Evolutionary conservation across 2,888 invertebrate genomes (phyloP), one percentile per base, ranked within the genome.

Genomic region (Norana najaformis): DNA sequence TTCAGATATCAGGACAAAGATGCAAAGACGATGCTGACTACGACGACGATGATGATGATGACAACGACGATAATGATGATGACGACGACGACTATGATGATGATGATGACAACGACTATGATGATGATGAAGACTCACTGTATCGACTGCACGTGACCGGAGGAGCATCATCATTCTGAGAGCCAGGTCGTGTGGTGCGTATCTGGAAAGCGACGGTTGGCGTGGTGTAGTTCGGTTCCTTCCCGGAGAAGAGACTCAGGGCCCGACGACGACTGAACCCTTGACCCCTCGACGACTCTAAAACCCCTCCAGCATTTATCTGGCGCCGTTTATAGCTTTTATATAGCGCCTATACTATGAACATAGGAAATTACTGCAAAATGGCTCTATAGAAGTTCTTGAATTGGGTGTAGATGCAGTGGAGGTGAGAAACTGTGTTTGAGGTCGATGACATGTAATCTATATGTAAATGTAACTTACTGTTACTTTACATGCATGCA

Each of bases 211-310:
- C 85, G 18, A 85, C 85, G 36, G 85, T 85, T 13, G 85, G 85
- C 0, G 85, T 85, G 3, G 85, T 85, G 85, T 85, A 85, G 85
- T 85, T 85, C 36, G 85, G 85, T 37, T 85, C 85, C 85, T 85
- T 85, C 37, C 85, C 85, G 5, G 85, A 85, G 36, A 85, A 37
- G 13, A 85, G 85, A 85, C 85, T 85, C 11, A 85, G 37, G 36
- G 85, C 85, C 11, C 85, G 85, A 23, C 85, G 85, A 6, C 85
- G 85, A 85, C n/a, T 6, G 16, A 69, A n/a, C 69, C 69, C 69
- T n/a, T 69, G 69, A 30, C 69, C 69, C n/a, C 69, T 30, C n/a
- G 69, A 69, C 6, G 69, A 69, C 6, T n/a, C 69, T 69, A 69
- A 69, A 69, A 69, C 69, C 69, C 4, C 23, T 30, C 30, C 53